phyloP scores from a whole-genome alignment of 2,797 vertebrate genomes.

The Enteromius afrohamiltoni region DNA sequence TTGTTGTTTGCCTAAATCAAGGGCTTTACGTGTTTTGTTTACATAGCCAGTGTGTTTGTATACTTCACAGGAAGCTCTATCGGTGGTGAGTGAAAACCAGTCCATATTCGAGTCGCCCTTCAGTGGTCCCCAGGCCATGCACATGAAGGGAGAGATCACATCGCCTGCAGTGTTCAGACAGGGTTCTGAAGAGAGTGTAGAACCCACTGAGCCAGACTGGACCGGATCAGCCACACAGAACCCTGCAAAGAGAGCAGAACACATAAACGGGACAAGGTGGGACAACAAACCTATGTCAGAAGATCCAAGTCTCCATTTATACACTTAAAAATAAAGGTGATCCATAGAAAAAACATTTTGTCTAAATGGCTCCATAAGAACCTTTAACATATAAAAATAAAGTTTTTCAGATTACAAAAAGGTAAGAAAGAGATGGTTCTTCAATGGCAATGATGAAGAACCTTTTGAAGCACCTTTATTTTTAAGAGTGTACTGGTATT shows the following conservation, averaged over 20 bases:
- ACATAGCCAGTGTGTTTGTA: constrained; percentile 51
- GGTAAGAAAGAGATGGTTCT: too few relatives aligned
- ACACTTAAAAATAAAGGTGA: neutral
- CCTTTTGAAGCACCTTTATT: too few relatives aligned
- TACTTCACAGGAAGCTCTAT: constrained; percentile 81
- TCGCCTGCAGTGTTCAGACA: constrained; percentile 74
- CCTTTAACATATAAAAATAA: too few relatives aligned
- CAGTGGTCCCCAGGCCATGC: constrained; percentile 69
- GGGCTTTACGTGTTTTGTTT: constrained; percentile 16
- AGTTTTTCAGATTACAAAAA: too few relatives aligned
- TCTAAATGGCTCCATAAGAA: too few relatives aligned
- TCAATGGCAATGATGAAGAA: too few relatives aligned
- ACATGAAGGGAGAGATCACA: constrained; percentile 81
- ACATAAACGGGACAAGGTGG: constrained; percentile 83
- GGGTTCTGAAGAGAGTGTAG: constrained; percentile 74
- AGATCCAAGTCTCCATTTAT: neutral
- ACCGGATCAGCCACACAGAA: constrained; percentile 62
- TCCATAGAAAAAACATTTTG: too few relatives aligned
- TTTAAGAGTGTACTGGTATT: neutral
- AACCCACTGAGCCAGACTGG: constrained; percentile 78
- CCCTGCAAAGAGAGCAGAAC: constrained; percentile 76
- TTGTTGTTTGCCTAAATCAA: neutral
- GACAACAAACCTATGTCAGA: constrained; percentile 14
- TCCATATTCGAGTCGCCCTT: constrained; percentile 80
- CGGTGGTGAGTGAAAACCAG: constrained; percentile 85